phyloP scores from a whole-genome alignment of 2,113 vertebrate genomes.

The Collichthys lucidus region DNA sequence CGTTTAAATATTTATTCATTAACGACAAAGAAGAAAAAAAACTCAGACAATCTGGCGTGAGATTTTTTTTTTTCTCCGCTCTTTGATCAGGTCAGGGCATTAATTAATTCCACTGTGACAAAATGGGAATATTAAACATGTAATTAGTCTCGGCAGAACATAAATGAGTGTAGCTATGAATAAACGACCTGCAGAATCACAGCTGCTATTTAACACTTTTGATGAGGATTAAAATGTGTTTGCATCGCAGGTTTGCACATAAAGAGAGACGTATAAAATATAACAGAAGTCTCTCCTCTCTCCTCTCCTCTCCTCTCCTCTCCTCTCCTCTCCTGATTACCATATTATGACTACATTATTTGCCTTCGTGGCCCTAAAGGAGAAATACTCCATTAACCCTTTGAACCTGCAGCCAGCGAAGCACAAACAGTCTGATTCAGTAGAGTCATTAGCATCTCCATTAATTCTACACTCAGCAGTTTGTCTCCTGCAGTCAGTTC shows the following conservation, averaged over 20 bases:
- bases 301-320: not conserved
- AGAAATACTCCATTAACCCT: slow-evolving; percentile 55
- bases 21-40: slow-evolving; percentile 5
- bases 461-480: slow-evolving; percentile 14
- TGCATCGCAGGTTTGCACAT: not conserved
- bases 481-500: not conserved
- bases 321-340: too few species aligned
- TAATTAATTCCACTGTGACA: slow-evolving; percentile 44
- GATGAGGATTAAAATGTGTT: not conserved
- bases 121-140: slow-evolving; percentile 59
- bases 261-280: not conserved
- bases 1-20: slow-evolving; percentile 53
- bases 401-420: slow-evolving; percentile 44
- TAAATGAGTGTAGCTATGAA: slow-evolving; percentile 55
- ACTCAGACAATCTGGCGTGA: slow-evolving; percentile 1
- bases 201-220: slow-evolving; percentile 2
- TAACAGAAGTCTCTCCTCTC: not conserved
- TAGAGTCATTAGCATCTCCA: slow-evolving; percentile 27
- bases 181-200: slow-evolving; percentile 29
- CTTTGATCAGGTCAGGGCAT: slow-evolving; percentile 30
- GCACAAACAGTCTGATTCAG: slow-evolving; percentile 35
- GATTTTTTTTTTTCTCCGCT: slow-evolving; percentile 8
- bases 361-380: slow-evolving; percentile 32
- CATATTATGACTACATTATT: slow-evolving; percentile 6
- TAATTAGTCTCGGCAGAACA: slow-evolving; percentile 54